A percentile compares a stretch with the other conserved stretches of the same genome.
phyloP scores from a whole-genome alignment of 2,888 invertebrate species.

The Tetranychus piercei region DNA sequence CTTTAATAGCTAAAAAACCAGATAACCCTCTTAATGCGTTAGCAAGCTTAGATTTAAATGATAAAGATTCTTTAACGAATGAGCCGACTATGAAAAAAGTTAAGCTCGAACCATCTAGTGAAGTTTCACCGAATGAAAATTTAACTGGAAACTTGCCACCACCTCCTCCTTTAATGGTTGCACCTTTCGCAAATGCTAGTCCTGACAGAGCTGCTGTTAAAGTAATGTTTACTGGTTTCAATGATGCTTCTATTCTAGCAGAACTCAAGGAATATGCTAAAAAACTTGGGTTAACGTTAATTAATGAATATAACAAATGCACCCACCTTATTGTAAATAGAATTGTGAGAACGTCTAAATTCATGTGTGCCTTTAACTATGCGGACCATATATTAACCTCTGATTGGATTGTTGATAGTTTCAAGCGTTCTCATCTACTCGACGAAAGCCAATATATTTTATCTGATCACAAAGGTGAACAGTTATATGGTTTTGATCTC shows the following conservation, averaged over 20 bases:
- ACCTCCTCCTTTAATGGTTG: conserved; percentile 9
- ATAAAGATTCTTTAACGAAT: not conserved
- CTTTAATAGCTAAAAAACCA: not conserved
- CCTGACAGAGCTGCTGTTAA: conserved; percentile 11
- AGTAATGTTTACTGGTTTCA: conserved; percentile 14
- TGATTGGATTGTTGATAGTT: conserved; percentile 68
- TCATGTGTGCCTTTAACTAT: conserved; percentile 62
- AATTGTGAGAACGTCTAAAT: conserved; percentile 62
- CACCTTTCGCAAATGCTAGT: not conserved
- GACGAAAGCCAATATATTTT: conserved; percentile 54
- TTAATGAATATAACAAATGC: conserved; percentile 53
- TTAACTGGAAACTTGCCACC: conserved; percentile 2
- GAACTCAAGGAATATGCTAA: not conserved
- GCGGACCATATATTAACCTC: conserved; percentile 60
- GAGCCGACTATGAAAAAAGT: conserved; percentile 4
- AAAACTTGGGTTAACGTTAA: conserved; percentile 37
- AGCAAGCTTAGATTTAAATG: not conserved
- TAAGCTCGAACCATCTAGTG: not conserved
- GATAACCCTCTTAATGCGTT: not conserved
- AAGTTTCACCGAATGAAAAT: conserved; percentile 1
- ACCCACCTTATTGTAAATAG: conserved; percentile 61
- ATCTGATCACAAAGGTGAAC: conserved; percentile 58
- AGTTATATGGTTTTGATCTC: conserved; percentile 57
- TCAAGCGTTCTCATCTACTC: conserved; percentile 56
- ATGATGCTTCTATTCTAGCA: not conserved